Conservation (phyloP, 2,888 invertebrate genomes). For the Protodeltote pygarga region DNA sequence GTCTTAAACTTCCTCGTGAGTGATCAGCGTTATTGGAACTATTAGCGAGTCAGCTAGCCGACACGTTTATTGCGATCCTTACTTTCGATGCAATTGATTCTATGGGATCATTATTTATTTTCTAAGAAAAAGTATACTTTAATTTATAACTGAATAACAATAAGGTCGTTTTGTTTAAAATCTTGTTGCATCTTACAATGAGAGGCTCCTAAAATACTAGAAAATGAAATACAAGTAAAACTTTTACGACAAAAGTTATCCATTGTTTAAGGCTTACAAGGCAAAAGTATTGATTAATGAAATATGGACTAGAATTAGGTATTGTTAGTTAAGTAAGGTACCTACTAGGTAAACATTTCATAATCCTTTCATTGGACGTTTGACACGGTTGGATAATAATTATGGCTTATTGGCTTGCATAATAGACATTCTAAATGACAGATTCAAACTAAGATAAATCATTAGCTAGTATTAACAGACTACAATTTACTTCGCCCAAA, state of each 20-base stretch:
- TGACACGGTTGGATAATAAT: constrained; percentile 18
- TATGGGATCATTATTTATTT: constrained; percentile 19
- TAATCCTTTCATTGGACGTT: constrained; percentile 14
- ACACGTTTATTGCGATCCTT: constrained; percentile 46
- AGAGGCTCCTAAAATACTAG: no score
- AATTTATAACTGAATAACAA: background rate
- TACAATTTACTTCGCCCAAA: no score
- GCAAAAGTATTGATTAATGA: no score
- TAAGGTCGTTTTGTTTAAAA: background rate
- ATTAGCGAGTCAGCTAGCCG: constrained; percentile 57
- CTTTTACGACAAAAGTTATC: background rate
- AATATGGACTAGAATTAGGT: no score
- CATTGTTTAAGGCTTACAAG: no score
- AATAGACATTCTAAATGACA: constrained; percentile 15
- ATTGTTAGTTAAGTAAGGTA: no score
- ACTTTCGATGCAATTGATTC: constrained; percentile 39
- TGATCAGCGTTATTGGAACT: constrained; percentile 74
- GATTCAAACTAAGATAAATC: no score
- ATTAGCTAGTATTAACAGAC: no score
- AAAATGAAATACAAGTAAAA: no score
- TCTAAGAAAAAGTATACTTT: constrained; percentile 10
- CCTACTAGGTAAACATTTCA: constrained; percentile 7
- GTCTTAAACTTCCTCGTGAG: constrained; percentile 75
- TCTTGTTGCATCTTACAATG: background rate
- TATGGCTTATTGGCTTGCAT: constrained; percentile 18